A percentile compares a stretch with the other conserved stretches of the same genome.
phyloP scores from a whole-genome alignment of 2,888 invertebrate genomes.

The Acleris cristana region DNA sequence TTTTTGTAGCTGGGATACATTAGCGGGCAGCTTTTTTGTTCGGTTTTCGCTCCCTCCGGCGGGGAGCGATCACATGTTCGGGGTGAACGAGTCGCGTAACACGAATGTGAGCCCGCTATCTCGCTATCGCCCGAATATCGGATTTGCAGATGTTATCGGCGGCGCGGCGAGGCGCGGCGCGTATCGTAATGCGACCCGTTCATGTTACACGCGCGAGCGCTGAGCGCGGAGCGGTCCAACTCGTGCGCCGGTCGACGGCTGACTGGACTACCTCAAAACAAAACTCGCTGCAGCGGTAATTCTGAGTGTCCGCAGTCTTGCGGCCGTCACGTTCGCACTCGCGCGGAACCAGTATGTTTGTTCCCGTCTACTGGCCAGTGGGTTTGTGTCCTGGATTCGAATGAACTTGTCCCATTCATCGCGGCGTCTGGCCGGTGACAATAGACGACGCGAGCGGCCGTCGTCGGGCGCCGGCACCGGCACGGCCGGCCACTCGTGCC shows the following conservation, averaged over 20 bases:
- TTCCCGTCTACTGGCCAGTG: conserved; percentile 54
- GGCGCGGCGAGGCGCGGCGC: conserved; percentile 64
- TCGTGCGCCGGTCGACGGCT: conserved; percentile 70
- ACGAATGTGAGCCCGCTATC: conserved; percentile 68
- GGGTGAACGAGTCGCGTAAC: conserved; percentile 55
- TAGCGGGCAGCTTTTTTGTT: conserved; percentile 73
- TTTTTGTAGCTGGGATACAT: conserved; percentile 76
- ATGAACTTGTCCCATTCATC: conserved; percentile 78
- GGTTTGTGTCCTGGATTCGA: conserved; percentile 59
- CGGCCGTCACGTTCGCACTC: conserved; percentile 52
- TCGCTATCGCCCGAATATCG: conserved; percentile 74
- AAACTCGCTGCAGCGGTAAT: conserved; percentile 74
- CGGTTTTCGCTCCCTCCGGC: conserved; percentile 66
- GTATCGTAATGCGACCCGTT: conserved; percentile 67
- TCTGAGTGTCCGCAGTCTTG: conserved; percentile 65
- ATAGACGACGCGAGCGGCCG: conserved; percentile 69
- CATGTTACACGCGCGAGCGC: conserved; percentile 57
- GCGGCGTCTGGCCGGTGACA: conserved; percentile 64
- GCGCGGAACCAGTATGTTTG: conserved; percentile 44
- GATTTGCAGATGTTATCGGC: conserved; percentile 77
- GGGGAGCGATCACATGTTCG: conserved; percentile 74
- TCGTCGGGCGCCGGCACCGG: conserved; percentile 61
- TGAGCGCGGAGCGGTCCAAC: conserved; percentile 54
- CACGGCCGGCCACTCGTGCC: conserved; percentile 40
- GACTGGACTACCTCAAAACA: conserved; percentile 73